Evolutionary conservation across 1,140 invertebrate genomes (phyloP).

Genomic region (Ceratosolen fusciceps): DNA sequence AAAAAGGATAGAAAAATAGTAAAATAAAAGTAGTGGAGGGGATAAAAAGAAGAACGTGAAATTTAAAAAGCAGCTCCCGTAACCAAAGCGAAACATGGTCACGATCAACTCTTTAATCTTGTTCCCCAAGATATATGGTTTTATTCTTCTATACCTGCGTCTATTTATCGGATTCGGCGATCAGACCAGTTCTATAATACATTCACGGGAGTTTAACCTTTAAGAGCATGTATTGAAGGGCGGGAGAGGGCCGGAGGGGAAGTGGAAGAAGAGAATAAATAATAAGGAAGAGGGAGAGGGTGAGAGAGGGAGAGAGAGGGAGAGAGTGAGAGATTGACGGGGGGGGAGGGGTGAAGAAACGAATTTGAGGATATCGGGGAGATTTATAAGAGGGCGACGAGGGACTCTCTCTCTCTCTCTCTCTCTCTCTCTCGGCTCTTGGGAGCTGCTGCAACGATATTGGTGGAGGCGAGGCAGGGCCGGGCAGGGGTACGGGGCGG

Average conservation of each 20-base stretch:
- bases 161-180: slow-evolving; percentile 11
- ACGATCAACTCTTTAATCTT: slow-evolving; percentile 23
- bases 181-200: slow-evolving; percentile 25
- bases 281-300: background rate
- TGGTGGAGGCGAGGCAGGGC: background rate
- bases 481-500: background rate
- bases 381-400: background rate
- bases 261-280: background rate
- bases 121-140: slow-evolving; percentile 20
- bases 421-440: background rate
- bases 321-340: background rate
- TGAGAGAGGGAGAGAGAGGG: too few species aligned
- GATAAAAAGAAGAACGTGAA: too few species aligned
- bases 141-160: slow-evolving; percentile 20
- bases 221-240: background rate
- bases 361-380: too few species aligned
- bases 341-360: too few species aligned
- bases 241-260: background rate
- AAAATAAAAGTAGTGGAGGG: too few species aligned
- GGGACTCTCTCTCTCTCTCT: background rate
- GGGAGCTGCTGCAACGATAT: too few species aligned
- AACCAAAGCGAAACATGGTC: slow-evolving; percentile 17
- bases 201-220: slow-evolving; percentile 12
- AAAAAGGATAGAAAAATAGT: too few species aligned
- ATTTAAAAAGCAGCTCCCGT: slow-evolving; percentile 24